These are phyloP conservation scores for Amphipyra tragopoginis DNA, from an alignment of 2,888 invertebrate species.

Conservation along the genomic window DNA sequence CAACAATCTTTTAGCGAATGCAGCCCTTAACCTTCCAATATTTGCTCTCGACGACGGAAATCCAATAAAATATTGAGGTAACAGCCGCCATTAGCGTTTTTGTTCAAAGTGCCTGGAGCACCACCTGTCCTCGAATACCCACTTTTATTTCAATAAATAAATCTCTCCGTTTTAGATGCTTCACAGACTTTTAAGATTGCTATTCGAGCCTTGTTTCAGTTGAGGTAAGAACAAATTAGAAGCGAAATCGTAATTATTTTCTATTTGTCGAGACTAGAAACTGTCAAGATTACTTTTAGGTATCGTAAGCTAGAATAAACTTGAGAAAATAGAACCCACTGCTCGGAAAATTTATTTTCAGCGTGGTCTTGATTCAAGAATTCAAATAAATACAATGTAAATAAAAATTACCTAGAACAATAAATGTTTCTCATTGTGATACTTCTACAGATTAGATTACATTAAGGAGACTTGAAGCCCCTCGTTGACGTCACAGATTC, in stretches of 20 bases:
- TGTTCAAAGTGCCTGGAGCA: slow-evolving; percentile 46
- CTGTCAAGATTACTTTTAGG: background rate
- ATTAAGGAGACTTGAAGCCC: slow-evolving; percentile 30
- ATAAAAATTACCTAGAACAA: slow-evolving; percentile 11
- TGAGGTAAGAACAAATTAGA: slow-evolving; percentile 7
- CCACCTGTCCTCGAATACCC: slow-evolving; percentile 59
- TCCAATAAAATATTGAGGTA: slow-evolving; percentile 61
- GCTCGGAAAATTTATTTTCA: background rate
- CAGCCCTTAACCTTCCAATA: slow-evolving; percentile 52
- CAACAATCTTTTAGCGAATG: slow-evolving; percentile 51
- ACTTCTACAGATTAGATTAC: slow-evolving; percentile 23
- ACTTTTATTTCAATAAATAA: slow-evolving; percentile 56
- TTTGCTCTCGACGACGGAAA: slow-evolving; percentile 53
- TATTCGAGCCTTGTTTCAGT: slow-evolving; percentile 3
- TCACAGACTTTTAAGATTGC: slow-evolving; percentile 18
- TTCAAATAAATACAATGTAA: background rate
- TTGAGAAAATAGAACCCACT: too few species aligned
- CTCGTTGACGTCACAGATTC: slow-evolving; percentile 36
- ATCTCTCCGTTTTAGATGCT: slow-evolving; percentile 28
- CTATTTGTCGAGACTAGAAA: background rate
- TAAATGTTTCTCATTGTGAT: slow-evolving; percentile 5
- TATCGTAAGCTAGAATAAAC: background rate
- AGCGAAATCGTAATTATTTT: slow-evolving; percentile 10
- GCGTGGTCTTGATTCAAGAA: background rate
- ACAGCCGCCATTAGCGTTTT: slow-evolving; percentile 62